Base-by-base conservation (phyloP, 1,140 invertebrate species). In the Lasioglossum albipes region DNA sequence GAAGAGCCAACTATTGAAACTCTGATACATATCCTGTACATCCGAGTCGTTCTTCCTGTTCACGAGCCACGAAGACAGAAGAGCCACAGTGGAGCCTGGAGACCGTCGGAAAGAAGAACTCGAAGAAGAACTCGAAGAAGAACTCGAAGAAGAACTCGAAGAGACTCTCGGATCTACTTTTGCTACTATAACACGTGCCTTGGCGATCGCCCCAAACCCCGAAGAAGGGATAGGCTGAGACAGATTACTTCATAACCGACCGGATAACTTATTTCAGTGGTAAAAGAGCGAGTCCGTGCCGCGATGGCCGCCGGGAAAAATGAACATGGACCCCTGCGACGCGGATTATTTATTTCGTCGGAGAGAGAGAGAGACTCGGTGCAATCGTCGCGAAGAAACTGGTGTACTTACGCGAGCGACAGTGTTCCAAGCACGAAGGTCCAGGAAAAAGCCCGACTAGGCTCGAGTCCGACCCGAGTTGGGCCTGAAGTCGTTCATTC, bases 1-100 rank as follows among this genome's bases (percentile, higher is more conserved):
- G 45, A 36, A 16, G 27, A 54, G 49, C 70, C 69, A 41, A 72
- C 41, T 68, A 41, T 62, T 0, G 61, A 75, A 22, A 76, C 62
- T 74, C 36, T 74, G 52, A 80, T 31, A 85, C 84, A 85, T 85
- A 85, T 85, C 84, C 75, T 74, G 83, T 61, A 82, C 77, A 72
- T 75, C 62, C 66, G 79, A 65, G 27, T 54, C 69, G 45, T 81
- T 70, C 65, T 81, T 77, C 70, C 82, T 84, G 83, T 52, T 54
- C 78, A 42, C 70, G 76, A 59, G 9, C 52, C 18, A n/a, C 20
- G 57, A 27, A 27, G 27, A 27, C 27, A 27, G 27, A 27, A 27
- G 27, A 27, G 27, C 27, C 27, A 27, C 27, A 27, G 27, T 27
- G 27, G 27, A 27, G 27, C 27, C 27, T 27, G 27, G 27, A 27